A percentile compares a stretch with the other conserved stretches of the same genome.
Evolutionary conservation across 2,797 vertebrate species (phyloP).

Genomic region (Linurgus olivaceus): DNA sequence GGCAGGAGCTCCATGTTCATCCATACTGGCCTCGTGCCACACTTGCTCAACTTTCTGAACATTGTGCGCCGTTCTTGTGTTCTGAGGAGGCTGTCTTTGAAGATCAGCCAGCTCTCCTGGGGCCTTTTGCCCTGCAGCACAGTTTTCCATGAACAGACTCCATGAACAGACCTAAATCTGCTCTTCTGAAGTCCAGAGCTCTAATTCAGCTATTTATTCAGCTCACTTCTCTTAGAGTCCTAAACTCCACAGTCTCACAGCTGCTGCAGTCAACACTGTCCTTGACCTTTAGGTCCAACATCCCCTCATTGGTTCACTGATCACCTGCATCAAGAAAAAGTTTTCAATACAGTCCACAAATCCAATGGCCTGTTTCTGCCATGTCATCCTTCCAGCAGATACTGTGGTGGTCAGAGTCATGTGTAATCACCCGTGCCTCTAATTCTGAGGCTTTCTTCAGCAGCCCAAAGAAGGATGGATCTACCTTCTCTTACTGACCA

Average conservation of each 20-base stretch:
- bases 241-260: neutral
- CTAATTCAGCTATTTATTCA: neutral
- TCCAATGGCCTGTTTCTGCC: neutral
- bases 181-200: neutral
- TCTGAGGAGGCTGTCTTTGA: conserved; percentile 52
- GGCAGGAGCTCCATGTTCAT: conserved; percentile 38
- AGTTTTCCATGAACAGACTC: conserved; percentile 17
- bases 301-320: neutral
- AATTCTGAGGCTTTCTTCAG: neutral
- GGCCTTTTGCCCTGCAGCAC: conserved; percentile 46
- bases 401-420: neutral
- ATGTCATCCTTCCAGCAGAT: neutral
- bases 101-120: conserved; percentile 47
- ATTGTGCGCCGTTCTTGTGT: neutral
- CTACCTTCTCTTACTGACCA: neutral
- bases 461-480: neutral
- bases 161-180: conserved; percentile 22
- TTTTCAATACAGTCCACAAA: neutral
- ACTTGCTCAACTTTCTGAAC: conserved; percentile 38
- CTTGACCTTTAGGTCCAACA: neutral
- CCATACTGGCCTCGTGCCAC: conserved; percentile 34
- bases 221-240: neutral
- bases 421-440: neutral
- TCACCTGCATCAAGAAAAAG: neutral
- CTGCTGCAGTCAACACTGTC: neutral